Conservation (phyloP, 1,140 invertebrate genomes). For the Neodiprion virginianus region DNA sequence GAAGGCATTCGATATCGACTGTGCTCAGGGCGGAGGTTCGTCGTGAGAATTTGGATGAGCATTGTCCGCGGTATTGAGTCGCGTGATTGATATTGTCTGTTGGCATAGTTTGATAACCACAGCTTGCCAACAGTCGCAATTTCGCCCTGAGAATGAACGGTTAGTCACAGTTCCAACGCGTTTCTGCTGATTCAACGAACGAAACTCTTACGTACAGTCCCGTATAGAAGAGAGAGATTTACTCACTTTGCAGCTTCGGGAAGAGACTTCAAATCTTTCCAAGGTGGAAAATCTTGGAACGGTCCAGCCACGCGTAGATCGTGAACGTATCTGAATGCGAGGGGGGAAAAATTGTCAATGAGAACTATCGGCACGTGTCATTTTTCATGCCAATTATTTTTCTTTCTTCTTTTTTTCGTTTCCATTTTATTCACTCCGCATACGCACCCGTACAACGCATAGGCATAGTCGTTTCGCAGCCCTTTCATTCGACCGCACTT, state of each 20-base stretch:
- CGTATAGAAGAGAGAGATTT: not conserved
- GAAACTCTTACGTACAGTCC: not conserved
- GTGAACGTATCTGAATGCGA: constrained; percentile 27
- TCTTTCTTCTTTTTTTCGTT: not conserved
- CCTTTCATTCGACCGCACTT: constrained; percentile 43
- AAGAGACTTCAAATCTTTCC: constrained; percentile 47
- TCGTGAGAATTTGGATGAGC: too few relatives aligned
- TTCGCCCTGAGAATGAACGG: too few relatives aligned
- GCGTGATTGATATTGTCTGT: not conserved
- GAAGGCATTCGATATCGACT: too few relatives aligned
- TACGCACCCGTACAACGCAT: constrained; percentile 35
- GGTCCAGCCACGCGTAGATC: constrained; percentile 45
- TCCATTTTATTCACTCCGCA: constrained; percentile 8
- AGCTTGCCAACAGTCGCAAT: too few relatives aligned
- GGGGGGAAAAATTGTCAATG: not conserved
- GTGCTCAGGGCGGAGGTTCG: too few relatives aligned
- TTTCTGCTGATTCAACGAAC: not conserved
- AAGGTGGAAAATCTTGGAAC: constrained; percentile 54
- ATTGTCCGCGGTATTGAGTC: too few relatives aligned
- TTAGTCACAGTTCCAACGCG: too few relatives aligned
- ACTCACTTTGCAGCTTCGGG: constrained; percentile 47
- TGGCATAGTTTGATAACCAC: not conserved
- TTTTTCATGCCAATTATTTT: not conserved
- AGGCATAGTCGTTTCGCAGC: constrained; percentile 49
- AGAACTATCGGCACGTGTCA: not conserved